A percentile compares a stretch with the other conserved stretches of the same genome.
These are phyloP conservation scores for Lasioglossum villosulum DNA, from an alignment of 2,888 invertebrate genomes.

Conservation along the genomic window DNA sequence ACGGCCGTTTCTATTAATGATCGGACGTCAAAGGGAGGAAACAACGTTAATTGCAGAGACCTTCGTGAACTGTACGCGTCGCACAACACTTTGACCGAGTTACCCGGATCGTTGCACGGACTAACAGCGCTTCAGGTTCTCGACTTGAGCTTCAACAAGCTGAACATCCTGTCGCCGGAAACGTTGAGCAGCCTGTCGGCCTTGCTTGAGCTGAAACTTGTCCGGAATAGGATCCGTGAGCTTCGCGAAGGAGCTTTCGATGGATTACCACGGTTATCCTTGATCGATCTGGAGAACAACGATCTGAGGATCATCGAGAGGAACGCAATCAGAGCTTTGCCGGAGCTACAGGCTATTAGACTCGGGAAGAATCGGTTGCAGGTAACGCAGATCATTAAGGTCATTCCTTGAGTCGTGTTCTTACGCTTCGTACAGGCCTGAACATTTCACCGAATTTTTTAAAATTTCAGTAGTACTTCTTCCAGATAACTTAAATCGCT, in stretches of 20 bases:
- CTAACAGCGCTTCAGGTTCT: conserved; percentile 89
- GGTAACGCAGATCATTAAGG: conserved; percentile 81
- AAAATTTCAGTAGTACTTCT: too few relatives aligned
- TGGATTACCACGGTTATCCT: conserved; percentile 89
- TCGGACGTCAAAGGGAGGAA: conserved; percentile 66
- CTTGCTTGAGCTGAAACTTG: conserved; percentile 89
- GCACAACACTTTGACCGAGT: conserved; percentile 90
- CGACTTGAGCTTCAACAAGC: conserved; percentile 92
- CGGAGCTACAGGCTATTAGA: conserved; percentile 88
- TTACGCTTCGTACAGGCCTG: too few relatives aligned
- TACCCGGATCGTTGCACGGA: conserved; percentile 90
- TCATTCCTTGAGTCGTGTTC: neutral
- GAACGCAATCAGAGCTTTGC: conserved; percentile 89
- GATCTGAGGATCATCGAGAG: conserved; percentile 91
- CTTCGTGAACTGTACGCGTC: conserved; percentile 92
- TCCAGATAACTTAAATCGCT: too few relatives aligned
- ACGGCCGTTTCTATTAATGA: conserved; percentile 35
- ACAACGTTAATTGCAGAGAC: conserved; percentile 85
- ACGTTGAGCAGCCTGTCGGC: conserved; percentile 89
- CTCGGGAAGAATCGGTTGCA: conserved; percentile 90
- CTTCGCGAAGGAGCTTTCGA: conserved; percentile 90
- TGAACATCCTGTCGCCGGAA: conserved; percentile 89
- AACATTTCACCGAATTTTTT: too few relatives aligned
- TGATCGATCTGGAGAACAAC: conserved; percentile 93
- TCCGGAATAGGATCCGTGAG: conserved; percentile 90